These are phyloP conservation scores for Amblyopsis rosae DNA, from an alignment of 2,113 vertebrate genomes.

Conservation along the genomic window DNA sequence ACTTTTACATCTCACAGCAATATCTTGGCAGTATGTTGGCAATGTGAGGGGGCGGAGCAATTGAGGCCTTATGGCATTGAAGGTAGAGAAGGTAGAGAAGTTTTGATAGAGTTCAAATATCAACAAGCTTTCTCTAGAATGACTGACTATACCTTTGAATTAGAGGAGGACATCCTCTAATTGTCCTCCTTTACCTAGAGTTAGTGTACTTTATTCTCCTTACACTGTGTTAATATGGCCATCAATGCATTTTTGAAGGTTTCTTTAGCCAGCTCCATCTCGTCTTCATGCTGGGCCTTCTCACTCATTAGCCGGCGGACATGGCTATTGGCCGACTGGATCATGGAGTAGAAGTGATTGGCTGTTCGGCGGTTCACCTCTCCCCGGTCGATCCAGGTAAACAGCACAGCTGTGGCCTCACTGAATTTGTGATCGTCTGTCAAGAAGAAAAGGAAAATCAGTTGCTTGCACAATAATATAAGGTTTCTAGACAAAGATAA, in stretches of 20 bases:
- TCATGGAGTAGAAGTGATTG: conserved; percentile 99
- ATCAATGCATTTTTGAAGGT: conserved; percentile 92
- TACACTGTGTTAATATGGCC: conserved; percentile 85
- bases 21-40: too few relatives aligned
- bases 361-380: conserved; percentile 94
- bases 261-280: conserved; percentile 96
- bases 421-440: conserved; percentile 90
- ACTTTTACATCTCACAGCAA: too few relatives aligned
- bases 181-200: too few relatives aligned
- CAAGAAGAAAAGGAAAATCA: conserved; percentile 33
- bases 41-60: too few relatives aligned
- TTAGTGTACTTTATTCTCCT: conserved; percentile 21
- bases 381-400: conserved; percentile 95
- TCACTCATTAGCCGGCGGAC: conserved; percentile 88
- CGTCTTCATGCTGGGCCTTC: conserved; percentile 90
- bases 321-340: conserved; percentile 95
- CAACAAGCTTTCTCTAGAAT: too few relatives aligned
- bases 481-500: not conserved
- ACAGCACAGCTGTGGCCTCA: conserved; percentile 88
- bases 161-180: too few relatives aligned
- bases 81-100: too few relatives aligned
- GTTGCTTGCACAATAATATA: not conserved
- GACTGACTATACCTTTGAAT: too few relatives aligned
- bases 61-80: too few relatives aligned
- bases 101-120: too few relatives aligned